phyloP scores from a whole-genome alignment of 2,113 vertebrate genomes.

The Protobothrops mucrosquamatus region DNA sequence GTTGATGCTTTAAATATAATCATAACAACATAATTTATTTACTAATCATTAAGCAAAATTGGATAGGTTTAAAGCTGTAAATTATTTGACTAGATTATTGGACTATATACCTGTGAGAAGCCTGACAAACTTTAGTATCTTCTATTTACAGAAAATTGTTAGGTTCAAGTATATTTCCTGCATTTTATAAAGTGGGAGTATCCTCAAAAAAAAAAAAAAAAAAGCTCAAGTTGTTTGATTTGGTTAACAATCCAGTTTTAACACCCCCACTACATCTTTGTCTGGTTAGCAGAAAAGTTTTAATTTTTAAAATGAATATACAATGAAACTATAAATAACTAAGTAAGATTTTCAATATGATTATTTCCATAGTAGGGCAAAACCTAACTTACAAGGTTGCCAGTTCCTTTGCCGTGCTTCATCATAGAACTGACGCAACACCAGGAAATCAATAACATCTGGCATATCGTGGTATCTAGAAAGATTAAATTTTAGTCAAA shows the following conservation, averaged over 20 bases:
- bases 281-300: not conserved
- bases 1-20: not conserved
- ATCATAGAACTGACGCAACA: slow-evolving; percentile 91
- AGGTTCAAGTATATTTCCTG: not conserved
- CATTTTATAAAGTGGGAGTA: not conserved
- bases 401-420: slow-evolving; percentile 89
- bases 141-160: not conserved
- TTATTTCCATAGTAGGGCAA: not conserved
- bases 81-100: not conserved
- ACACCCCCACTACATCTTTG: too few relatives aligned
- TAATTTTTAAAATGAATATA: not conserved
- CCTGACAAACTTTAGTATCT: not conserved
- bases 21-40: not conserved
- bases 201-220: not conserved
- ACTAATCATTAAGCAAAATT: not conserved
- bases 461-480: slow-evolving; percentile 97
- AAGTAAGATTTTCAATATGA: not conserved
- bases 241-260: not conserved
- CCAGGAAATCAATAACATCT: slow-evolving; percentile 96
- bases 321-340: not conserved
- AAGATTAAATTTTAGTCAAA: not conserved
- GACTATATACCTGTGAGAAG: not conserved
- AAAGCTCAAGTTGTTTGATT: not conserved
- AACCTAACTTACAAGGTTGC: slow-evolving; percentile 82
- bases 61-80: not conserved